These are phyloP conservation scores for Leptestheria dahalacensis DNA, from an alignment of 1,140 invertebrate genomes.

Conservation along the genomic window DNA sequence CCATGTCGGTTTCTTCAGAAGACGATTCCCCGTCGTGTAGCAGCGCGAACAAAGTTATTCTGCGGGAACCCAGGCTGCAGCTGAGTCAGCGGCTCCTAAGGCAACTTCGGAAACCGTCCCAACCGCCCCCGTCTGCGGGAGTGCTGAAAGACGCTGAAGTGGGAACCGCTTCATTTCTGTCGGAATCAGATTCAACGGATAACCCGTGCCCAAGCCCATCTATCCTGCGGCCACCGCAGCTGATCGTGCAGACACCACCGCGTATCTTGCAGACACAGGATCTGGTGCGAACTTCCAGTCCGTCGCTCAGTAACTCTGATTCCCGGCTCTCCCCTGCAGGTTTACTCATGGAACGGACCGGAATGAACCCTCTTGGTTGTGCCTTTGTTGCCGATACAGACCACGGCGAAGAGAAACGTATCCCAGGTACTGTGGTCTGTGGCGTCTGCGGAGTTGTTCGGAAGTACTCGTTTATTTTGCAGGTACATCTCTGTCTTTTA, in stretches of 20 bases:
- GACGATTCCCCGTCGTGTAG: slow-evolving; percentile 7
- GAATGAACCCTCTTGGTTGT: slow-evolving; percentile 12
- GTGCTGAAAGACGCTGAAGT: slow-evolving; percentile 17
- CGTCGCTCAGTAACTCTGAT: no score
- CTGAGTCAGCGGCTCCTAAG: slow-evolving; percentile 21
- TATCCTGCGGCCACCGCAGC: slow-evolving; percentile 2
- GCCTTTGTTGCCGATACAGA: slow-evolving; percentile 24
- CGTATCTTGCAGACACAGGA: no score
- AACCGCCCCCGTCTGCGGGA: slow-evolving; percentile 15
- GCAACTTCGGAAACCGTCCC: slow-evolving; percentile 18
- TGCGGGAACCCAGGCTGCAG: slow-evolving; percentile 22
- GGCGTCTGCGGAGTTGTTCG: slow-evolving; percentile 61
- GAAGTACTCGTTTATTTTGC: slow-evolving; percentile 55
- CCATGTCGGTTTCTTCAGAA: background rate
- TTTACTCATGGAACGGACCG: background rate
- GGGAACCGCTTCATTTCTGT: background rate
- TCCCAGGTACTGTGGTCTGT: slow-evolving; percentile 49
- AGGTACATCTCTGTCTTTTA: no score
- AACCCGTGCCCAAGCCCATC: background rate
- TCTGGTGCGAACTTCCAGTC: no score
- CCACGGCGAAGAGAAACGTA: background rate
- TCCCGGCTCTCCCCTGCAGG: background rate
- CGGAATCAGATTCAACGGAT: slow-evolving; percentile 8
- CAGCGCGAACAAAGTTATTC: slow-evolving; percentile 19
- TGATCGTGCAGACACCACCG: no score